Conservation (phyloP, 2,797 vertebrate species). For the Harpagifer antarcticus region DNA sequence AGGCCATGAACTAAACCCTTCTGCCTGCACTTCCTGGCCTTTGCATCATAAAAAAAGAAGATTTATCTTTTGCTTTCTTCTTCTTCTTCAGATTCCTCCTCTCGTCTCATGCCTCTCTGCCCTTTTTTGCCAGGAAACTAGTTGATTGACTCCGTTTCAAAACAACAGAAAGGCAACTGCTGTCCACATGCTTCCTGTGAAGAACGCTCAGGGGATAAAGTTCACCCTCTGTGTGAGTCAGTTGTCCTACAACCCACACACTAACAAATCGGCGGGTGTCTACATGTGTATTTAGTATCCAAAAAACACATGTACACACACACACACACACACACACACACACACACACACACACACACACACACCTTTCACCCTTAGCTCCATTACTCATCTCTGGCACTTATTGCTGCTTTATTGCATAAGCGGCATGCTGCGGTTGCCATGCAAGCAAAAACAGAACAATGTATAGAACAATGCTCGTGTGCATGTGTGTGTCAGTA, state of each 20-base stretch:
- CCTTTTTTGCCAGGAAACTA: slow-evolving; percentile 66
- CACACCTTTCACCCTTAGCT: slow-evolving; percentile 31
- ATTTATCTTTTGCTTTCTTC: slow-evolving; percentile 17
- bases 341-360: slow-evolving; percentile 1
- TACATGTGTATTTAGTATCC: slow-evolving; percentile 1
- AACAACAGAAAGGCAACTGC: slow-evolving; percentile 68
- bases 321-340: not conserved
- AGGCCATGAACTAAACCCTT: slow-evolving; percentile 54
- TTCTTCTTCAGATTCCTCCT: slow-evolving; percentile 26
- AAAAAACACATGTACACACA: slow-evolving; percentile 13
- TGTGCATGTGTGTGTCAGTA: slow-evolving; percentile 31
- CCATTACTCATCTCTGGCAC: slow-evolving; percentile 31
- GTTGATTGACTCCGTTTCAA: slow-evolving; percentile 68
- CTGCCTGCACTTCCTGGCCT: slow-evolving; percentile 51
- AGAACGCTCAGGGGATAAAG: slow-evolving; percentile 58
- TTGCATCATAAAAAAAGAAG: slow-evolving; percentile 18
- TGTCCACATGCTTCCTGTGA: slow-evolving; percentile 67
- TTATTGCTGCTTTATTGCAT: slow-evolving; percentile 39
- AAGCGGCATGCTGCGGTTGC: slow-evolving; percentile 42
- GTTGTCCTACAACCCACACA: slow-evolving; percentile 42
- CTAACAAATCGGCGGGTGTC: slow-evolving; percentile 23
- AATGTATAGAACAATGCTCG: slow-evolving; percentile 49
- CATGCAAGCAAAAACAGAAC: slow-evolving; percentile 51
- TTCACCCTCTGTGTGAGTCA: slow-evolving; percentile 57
- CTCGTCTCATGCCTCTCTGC: slow-evolving; percentile 37